Evolutionary conservation across 1,140 invertebrate genomes (phyloP).

Genomic region (Saccostrea glomerata): DNA sequence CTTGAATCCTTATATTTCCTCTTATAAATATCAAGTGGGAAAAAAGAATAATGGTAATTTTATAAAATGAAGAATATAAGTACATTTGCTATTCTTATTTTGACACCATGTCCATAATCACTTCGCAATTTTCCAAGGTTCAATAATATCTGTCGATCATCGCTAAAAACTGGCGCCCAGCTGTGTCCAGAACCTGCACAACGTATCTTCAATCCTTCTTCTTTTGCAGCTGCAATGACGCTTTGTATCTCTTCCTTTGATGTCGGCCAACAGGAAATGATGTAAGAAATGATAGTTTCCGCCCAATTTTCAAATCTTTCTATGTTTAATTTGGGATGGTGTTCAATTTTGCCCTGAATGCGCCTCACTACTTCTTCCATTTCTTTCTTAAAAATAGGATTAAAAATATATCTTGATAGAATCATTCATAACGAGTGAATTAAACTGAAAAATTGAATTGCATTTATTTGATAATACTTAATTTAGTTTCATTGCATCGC

Average conservation of each 20-base stretch:
- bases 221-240: not conserved
- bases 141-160: slow-evolving; percentile 1
- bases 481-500: not conserved
- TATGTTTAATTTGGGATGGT: not conserved
- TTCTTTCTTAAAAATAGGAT: not conserved
- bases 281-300: not conserved
- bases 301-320: slow-evolving; percentile 50
- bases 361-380: not conserved
- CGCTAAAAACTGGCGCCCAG: slow-evolving; percentile 49
- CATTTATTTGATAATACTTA: too few species aligned
- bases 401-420: too few species aligned
- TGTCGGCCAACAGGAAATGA: slow-evolving; percentile 31
- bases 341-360: slow-evolving; percentile 28
- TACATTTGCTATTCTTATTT: slow-evolving; percentile 44
- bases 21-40: too few species aligned
- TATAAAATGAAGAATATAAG: not conserved
- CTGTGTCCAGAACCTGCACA: slow-evolving; percentile 34
- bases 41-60: not conserved
- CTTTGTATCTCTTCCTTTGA: slow-evolving; percentile 37
- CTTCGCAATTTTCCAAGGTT: slow-evolving; percentile 29
- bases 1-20: too few species aligned
- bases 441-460: too few species aligned
- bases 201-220: not conserved
- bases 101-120: slow-evolving; percentile 38
- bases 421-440: too few species aligned